These are phyloP conservation scores for Gymnocephalus cernua DNA, from an alignment of 2,113 vertebrate genomes.

Conservation along the genomic window DNA sequence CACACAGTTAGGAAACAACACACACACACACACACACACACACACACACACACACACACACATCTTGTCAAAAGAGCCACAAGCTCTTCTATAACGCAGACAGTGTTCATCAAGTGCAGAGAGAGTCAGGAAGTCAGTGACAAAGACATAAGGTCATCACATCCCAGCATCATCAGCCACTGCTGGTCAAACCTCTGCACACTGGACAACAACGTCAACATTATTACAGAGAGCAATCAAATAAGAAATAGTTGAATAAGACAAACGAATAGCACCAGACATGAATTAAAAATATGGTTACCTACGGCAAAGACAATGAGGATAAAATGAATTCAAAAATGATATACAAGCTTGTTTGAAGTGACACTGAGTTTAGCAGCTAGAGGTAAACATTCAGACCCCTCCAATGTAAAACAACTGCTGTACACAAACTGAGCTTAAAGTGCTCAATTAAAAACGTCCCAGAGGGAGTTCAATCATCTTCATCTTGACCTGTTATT, in stretches of 20 bases:
- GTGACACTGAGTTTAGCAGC: neutral
- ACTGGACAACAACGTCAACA: neutral
- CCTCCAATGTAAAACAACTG: neutral
- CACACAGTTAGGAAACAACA: neutral
- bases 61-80: neutral
- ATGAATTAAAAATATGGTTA: constrained; percentile 13
- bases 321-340: constrained; percentile 20
- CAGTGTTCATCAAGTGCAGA: neutral
- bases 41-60: neutral
- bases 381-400: constrained; percentile 20
- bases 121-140: neutral
- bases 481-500: constrained; percentile 61
- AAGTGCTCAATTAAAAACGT: constrained; percentile 32
- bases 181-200: neutral
- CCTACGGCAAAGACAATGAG: constrained; percentile 22
- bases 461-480: constrained; percentile 43
- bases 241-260: neutral
- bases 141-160: neutral
- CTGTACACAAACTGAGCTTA: neutral
- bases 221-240: neutral
- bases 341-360: constrained; percentile 40
- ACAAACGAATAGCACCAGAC: neutral
- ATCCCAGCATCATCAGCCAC: too few species aligned
- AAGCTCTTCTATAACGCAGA: neutral
- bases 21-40: neutral